Percentiles rank a stretch among this genome's conserved stretches.
phyloP scores from a whole-genome alignment of 2,113 vertebrate genomes.

The human (Homo sapiens) region GRCh38 chr5:153087001-153087500 shows the following conservation, averaged over 20 bases:
- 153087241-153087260: background rate
- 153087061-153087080: background rate
- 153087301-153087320: background rate
- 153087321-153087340: fast-evolving
- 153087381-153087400: background rate
- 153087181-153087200: background rate
- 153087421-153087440: background rate
- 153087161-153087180: background rate
- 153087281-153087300: background rate
- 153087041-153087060: background rate
- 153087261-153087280: background rate
- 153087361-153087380: background rate
- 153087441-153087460: background rate
- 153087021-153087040: background rate
- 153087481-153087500: background rate
- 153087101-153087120: background rate
- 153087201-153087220: background rate
- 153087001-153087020: background rate
- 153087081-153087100: too few relatives aligned
- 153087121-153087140: background rate
- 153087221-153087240: background rate
- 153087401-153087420: background rate
- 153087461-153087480: background rate
- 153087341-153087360: background rate
- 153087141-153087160: background rate